These are phyloP conservation scores for Donacobius atricapilla DNA, from an alignment of 2,113 vertebrate genomes.

Conservation along the genomic window DNA sequence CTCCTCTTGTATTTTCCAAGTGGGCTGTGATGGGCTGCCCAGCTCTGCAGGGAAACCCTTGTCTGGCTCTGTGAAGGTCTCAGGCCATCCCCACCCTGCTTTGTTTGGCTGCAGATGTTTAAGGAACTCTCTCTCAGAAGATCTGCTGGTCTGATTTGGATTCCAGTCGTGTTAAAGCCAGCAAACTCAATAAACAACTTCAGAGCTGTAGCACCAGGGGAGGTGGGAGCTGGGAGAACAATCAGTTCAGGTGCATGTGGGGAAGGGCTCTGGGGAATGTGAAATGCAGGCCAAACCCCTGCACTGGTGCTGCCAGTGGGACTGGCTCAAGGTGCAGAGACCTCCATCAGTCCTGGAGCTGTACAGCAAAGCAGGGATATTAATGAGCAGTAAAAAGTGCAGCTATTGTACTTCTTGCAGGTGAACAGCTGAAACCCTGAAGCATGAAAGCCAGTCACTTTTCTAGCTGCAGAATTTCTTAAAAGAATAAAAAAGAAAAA, in stretches of 20 bases:
- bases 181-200: not conserved
- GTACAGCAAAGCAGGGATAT: not conserved
- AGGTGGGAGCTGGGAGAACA: not conserved
- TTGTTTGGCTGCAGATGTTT: not conserved
- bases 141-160: not conserved
- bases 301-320: not conserved
- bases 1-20: not conserved
- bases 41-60: not conserved
- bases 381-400: not conserved
- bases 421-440: slow-evolving; percentile 2
- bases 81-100: not conserved
- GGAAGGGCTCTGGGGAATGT: not conserved
- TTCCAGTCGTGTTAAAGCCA: not conserved
- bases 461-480: not conserved
- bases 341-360: not conserved
- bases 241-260: not conserved
- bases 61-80: not conserved
- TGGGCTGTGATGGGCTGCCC: not conserved
- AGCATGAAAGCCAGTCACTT: not conserved
- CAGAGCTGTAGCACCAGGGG: not conserved
- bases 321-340: not conserved
- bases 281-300: not conserved
- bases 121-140: not conserved
- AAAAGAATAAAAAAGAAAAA: not conserved
- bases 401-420: not conserved